Evolutionary conservation across 2,888 invertebrate genomes (phyloP), one percentile per base, ranked within the genome.

Genomic region (Conops quadrifasciatus): DNA sequence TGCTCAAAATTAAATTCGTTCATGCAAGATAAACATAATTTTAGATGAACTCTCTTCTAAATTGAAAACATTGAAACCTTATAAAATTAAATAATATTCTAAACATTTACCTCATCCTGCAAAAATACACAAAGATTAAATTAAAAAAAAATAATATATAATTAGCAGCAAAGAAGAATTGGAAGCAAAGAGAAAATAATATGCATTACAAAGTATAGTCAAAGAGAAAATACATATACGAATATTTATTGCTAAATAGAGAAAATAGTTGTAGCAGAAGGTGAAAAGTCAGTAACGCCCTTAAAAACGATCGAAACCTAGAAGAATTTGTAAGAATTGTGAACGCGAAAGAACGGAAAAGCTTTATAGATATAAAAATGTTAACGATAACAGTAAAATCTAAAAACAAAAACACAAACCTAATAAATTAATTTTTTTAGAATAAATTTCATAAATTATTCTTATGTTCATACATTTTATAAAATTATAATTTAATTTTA

Each of bases 31-130:
- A 4, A 36, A 36, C 36, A 36, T 9, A 36, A 36, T 36, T 36
- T 36, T 36, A 9, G 4, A 36, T 7, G 4, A 7, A 7, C 9
- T 36, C 9, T 36, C 36, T 36, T 36, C 36, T 36, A 36, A 36
- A 36, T 36, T 36, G 4, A 9, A 36, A 36, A 9, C 36, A 62
- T 51, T 16, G 9, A 49, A 43, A 60, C 60, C 26, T 56, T 13
- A 56, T 49, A 45, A 67, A 71, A 45, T 30, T 75, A 71, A 45
- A 77, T 75, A 77, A 79, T 79, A 78, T 74, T 77, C 74, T 76
- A 74, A 77, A 74, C 43, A 64, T 80, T 80, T 79, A 80, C 80
- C 80, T 80, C 80, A 80, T 79, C 75, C 70, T 53, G 73, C 72
- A 75, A 72, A 64, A 70, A 68, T 28, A 53, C 30, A 28, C 4